A percentile compares a stretch with the other conserved stretches of the same genome.
phyloP scores from a whole-genome alignment of 2,797 vertebrate genomes.

The Tangara arthus region DNA sequence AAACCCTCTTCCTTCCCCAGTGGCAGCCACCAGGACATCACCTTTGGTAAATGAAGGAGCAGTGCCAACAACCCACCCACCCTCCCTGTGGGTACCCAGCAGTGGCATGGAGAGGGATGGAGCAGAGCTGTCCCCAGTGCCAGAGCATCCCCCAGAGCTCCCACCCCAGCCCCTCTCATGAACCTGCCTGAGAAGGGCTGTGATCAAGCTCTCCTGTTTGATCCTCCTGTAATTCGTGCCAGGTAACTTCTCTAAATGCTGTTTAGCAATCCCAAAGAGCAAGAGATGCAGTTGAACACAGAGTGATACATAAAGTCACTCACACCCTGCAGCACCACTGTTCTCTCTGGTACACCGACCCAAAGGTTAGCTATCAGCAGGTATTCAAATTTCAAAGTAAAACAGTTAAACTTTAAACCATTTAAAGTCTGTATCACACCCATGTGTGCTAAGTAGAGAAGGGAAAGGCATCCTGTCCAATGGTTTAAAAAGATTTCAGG shows the following conservation, averaged over 20 bases:
- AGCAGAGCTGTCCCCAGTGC: background rate
- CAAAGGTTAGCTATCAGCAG: background rate
- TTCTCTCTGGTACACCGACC: background rate
- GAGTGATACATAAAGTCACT: background rate
- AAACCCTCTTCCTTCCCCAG: background rate
- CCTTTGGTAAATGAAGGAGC: accelerated
- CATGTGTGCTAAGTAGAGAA: background rate
- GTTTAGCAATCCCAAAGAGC: background rate
- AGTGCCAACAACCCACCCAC: background rate
- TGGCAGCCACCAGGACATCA: background rate
- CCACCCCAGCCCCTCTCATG: background rate
- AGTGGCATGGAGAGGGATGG: accelerated
- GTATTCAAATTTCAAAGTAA: background rate
- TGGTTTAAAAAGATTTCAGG: background rate
- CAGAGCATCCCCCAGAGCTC: background rate
- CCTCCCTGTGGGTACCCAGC: background rate
- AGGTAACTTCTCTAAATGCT: background rate
- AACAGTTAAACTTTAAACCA: background rate
- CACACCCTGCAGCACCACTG: background rate
- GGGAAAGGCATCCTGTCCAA: background rate
- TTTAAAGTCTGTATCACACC: background rate
- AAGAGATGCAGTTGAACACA: background rate
- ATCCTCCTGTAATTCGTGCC: background rate
- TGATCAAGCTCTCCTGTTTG: background rate
- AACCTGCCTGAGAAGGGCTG: background rate